Evolutionary conservation across 2,797 vertebrate species (phyloP).

Genomic region (Myotis daubentonii): DNA sequence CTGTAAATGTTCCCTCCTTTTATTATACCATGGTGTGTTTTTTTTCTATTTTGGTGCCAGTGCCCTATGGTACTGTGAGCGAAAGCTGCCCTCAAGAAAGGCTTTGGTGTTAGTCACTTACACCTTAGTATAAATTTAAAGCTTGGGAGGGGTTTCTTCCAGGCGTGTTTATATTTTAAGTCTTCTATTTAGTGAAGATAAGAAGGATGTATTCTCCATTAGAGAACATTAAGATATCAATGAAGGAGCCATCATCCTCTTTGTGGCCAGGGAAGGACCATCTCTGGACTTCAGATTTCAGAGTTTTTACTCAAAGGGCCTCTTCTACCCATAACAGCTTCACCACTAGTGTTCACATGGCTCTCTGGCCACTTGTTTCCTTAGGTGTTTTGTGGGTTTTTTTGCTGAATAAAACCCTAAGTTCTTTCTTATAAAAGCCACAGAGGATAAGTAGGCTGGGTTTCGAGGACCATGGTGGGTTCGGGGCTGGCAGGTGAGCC

Average conservation of each 20-base stretch:
- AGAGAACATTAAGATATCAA: background rate
- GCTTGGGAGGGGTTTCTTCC: background rate
- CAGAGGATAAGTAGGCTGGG: background rate
- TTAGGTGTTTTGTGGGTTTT: background rate
- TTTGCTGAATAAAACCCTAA: background rate
- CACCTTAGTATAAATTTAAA: constrained; percentile 1
- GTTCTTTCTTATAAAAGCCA: background rate
- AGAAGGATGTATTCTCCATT: background rate
- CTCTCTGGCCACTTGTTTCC: background rate
- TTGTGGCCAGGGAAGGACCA: background rate
- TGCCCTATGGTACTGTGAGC: background rate
- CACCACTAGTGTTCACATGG: background rate
- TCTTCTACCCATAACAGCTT: background rate
- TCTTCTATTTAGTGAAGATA: background rate
- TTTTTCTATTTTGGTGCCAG: background rate
- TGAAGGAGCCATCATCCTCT: background rate
- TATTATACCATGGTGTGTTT: fast-evolving
- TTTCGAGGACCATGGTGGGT: background rate
- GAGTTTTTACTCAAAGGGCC: background rate
- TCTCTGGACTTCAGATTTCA: background rate
- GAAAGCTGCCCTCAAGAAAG: background rate
- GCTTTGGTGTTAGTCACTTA: background rate
- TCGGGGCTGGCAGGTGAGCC: background rate
- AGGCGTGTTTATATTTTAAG: background rate
- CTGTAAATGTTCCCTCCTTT: background rate